Conservation (phyloP, 2,113 vertebrate species). For the Columbina picui region DNA sequence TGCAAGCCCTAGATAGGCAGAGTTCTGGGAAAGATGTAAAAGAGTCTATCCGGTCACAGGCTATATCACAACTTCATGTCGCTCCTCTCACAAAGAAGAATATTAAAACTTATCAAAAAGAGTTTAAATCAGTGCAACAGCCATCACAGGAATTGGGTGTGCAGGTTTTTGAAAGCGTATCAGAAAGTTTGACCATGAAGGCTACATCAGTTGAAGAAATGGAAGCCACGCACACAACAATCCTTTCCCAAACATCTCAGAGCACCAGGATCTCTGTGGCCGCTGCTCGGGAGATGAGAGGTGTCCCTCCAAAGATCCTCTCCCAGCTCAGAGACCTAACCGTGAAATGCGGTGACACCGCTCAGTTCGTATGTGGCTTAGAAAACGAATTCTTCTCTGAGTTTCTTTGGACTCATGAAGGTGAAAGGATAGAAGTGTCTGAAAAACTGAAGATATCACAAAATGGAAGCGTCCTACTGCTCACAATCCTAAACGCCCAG, state of each 20-base stretch:
- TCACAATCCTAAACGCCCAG: constrained; percentile 78
- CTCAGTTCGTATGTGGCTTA: constrained; percentile 84
- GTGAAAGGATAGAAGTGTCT: constrained; percentile 70
- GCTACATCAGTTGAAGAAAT: constrained; percentile 32
- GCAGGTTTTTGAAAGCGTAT: constrained; percentile 78
- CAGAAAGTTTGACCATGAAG: constrained; percentile 74
- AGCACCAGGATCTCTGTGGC: constrained; percentile 21
- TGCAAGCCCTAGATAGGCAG: constrained; percentile 86
- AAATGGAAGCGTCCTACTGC: constrained; percentile 76
- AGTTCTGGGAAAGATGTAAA: constrained; percentile 80
- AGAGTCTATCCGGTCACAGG: constrained; percentile 71
- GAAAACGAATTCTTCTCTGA: constrained; percentile 77
- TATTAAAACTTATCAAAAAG: constrained; percentile 71
- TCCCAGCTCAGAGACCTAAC: constrained; percentile 81
- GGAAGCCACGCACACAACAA: constrained; percentile 16
- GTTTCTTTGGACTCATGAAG: constrained; percentile 83
- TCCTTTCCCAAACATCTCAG: constrained; percentile 52
- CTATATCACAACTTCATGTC: constrained; percentile 71
- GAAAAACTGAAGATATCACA: constrained; percentile 80
- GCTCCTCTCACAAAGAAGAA: constrained; percentile 76
- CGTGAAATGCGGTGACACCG: constrained; percentile 77
- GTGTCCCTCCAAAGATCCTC: constrained; percentile 70
- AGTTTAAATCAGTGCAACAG: constrained; percentile 76
- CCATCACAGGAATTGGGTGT: constrained; percentile 66
- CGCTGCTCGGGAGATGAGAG: not conserved